These are phyloP conservation scores for Xenopus laevis DNA, from an alignment of 2,113 vertebrate genomes.

Conservation along the genomic window DNA sequence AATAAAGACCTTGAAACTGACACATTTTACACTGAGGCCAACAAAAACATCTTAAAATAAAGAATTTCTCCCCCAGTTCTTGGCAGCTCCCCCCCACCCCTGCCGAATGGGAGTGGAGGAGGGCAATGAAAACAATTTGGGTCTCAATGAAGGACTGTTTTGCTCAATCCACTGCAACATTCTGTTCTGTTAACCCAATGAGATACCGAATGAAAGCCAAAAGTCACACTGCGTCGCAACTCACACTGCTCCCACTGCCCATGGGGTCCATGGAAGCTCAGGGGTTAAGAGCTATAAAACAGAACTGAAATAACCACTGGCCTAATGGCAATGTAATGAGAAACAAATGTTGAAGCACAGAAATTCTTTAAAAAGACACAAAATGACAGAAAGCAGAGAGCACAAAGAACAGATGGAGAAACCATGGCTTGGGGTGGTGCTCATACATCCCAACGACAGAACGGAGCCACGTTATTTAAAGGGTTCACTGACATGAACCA, in stretches of 20 bases:
- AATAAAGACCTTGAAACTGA: constrained; percentile 86
- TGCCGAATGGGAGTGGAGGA: constrained; percentile 14
- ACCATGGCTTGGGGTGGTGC: no score
- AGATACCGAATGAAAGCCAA: neutral
- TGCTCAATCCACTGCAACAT: constrained; percentile 26
- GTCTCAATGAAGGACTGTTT: constrained; percentile 30
- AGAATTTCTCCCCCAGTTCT: constrained; percentile 64
- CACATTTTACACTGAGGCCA: constrained; percentile 77
- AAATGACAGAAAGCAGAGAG: constrained; percentile 37
- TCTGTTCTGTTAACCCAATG: constrained; percentile 28
- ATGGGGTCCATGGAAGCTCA: neutral
- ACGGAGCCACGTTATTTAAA: no score
- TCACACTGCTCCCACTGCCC: neutral
- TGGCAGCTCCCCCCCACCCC: constrained; percentile 10
- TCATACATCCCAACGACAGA: no score
- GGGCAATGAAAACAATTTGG: constrained; percentile 34
- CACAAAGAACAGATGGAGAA: neutral
- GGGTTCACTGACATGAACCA: no score
- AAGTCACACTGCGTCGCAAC: neutral
- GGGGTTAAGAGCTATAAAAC: constrained; percentile 40
- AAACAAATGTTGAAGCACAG: constrained; percentile 35
- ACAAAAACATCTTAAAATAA: constrained; percentile 95
- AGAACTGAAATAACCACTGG: constrained; percentile 31
- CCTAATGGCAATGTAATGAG: constrained; percentile 40
- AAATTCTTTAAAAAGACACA: constrained; percentile 21